Percentiles rank a stretch among this genome's conserved stretches.
These are phyloP conservation scores for Manacus vitellinus DNA, from an alignment of 2,113 vertebrate species.

Conservation along the genomic window DNA sequence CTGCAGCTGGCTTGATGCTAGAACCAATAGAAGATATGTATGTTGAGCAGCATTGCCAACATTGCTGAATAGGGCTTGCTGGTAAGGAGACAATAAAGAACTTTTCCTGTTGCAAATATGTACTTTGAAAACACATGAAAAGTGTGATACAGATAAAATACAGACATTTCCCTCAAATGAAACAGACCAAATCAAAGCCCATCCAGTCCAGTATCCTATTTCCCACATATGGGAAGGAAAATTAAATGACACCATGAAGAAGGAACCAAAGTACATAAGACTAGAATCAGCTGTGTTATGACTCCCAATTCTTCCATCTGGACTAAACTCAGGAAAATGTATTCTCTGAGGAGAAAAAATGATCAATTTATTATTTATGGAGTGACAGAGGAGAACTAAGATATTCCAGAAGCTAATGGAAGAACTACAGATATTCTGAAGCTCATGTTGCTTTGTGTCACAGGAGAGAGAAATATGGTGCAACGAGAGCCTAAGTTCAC, in stretches of 20 bases:
- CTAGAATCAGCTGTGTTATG: conserved; percentile 9
- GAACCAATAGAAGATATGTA: background rate
- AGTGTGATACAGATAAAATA: conserved; percentile 37
- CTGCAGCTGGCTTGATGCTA: background rate
- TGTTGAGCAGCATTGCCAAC: background rate
- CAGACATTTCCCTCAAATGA: conserved; percentile 28
- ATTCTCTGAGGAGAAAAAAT: conserved; percentile 16
- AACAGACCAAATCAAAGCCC: conserved; percentile 46
- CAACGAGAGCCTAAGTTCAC: background rate
- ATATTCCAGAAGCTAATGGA: background rate
- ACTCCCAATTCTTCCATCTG: conserved; percentile 13
- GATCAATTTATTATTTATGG: conserved; percentile 23
- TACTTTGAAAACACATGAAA: conserved; percentile 2
- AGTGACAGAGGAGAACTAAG: background rate
- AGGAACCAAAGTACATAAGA: background rate
- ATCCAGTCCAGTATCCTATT: conserved; percentile 16
- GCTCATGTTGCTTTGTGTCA: background rate
- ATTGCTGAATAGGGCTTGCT: background rate
- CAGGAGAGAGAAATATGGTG: background rate
- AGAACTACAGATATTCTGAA: background rate
- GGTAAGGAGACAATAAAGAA: background rate
- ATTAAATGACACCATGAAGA: conserved; percentile 1
- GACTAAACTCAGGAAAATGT: conserved; percentile 5
- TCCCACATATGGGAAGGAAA: conserved; percentile 32
- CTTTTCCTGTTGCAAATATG: background rate